These are phyloP conservation scores for Drosophila melanosoma DNA, from an alignment of 2,888 invertebrate species.

Conservation along the genomic window DNA sequence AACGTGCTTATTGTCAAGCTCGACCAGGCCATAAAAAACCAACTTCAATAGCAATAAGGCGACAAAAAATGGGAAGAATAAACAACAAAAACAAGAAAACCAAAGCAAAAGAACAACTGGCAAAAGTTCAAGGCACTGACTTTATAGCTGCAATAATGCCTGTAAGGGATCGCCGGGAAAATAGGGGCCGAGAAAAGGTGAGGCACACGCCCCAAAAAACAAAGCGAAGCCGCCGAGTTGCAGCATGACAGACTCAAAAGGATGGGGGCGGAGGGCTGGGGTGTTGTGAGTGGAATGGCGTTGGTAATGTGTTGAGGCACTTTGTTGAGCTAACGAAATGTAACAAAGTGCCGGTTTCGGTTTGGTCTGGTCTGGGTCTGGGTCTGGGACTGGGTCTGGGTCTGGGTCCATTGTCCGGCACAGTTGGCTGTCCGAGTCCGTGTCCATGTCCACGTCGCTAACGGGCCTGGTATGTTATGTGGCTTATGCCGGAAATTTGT, in stretches of 20 bases:
- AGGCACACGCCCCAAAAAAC: constrained; percentile 63
- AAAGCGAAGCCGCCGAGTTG: constrained; percentile 59
- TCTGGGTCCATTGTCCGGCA: constrained; percentile 47
- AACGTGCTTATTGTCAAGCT: constrained; percentile 81
- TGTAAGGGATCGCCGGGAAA: constrained; percentile 13
- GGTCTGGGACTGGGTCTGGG: constrained; percentile 2
- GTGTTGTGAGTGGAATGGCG: neutral
- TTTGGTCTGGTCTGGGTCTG: constrained; percentile 5
- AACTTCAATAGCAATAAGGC: constrained; percentile 81
- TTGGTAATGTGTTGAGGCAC: constrained; percentile 76
- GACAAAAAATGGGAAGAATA: constrained; percentile 61
- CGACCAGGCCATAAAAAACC: constrained; percentile 78
- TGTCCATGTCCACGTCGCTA: constrained; percentile 50
- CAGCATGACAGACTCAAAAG: constrained; percentile 38
- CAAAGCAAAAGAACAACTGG: constrained; percentile 61
- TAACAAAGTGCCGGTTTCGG: constrained; percentile 69
- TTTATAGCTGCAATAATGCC: constrained; percentile 80
- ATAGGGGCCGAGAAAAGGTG: constrained; percentile 56
- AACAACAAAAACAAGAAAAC: constrained; percentile 35
- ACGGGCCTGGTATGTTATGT: constrained; percentile 75
- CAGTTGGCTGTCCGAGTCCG: constrained; percentile 14
- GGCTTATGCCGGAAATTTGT: constrained; percentile 81
- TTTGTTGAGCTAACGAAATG: constrained; percentile 78
- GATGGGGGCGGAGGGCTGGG: neutral
- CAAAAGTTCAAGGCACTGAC: constrained; percentile 80